Conservation (phyloP, 2,113 vertebrate genomes). For the Syngnathus typhle region DNA sequence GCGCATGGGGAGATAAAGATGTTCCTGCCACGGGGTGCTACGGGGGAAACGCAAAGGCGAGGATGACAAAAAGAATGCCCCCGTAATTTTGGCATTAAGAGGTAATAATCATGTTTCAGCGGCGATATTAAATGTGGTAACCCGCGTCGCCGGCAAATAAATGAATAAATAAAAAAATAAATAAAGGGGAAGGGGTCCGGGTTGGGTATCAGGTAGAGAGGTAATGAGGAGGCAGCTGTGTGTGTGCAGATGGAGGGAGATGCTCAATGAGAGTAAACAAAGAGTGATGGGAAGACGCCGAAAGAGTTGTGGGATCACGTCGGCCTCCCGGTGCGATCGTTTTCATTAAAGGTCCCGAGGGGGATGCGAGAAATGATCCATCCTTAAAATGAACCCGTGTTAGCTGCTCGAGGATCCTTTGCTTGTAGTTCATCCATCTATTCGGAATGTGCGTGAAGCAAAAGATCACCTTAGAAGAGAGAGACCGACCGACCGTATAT, state of each 20-base stretch:
- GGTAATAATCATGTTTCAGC: conserved; percentile 99
- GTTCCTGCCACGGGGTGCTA: conserved; percentile 99
- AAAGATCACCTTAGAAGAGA: background rate
- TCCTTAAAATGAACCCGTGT: background rate
- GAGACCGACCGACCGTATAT: background rate
- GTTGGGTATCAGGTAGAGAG: conserved; percentile 59
- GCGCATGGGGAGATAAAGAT: conserved; percentile 99
- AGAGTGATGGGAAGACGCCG: conserved; percentile 44
- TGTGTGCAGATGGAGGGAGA: conserved; percentile 26
- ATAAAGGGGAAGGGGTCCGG: conserved; percentile 9
- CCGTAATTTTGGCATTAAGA: conserved; percentile 99
- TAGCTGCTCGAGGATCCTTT: background rate
- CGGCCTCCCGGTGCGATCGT: conserved; percentile 29
- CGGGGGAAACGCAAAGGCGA: conserved; percentile 76
- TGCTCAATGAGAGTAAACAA: conserved; percentile 71
- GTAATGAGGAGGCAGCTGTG: conserved; percentile 54
- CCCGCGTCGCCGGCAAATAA: conserved; percentile 83
- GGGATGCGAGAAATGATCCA: background rate
- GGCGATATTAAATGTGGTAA: conserved; percentile 96
- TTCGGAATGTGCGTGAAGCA: background rate
- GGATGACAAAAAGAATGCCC: conserved; percentile 78
- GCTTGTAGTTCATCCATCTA: background rate
- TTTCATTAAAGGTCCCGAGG: background rate
- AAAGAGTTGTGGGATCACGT: conserved; percentile 50
- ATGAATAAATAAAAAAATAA: conserved; percentile 59